These are phyloP conservation scores for Synergus itoensis DNA, from an alignment of 2,888 invertebrate genomes.

Conservation along the genomic window DNA sequence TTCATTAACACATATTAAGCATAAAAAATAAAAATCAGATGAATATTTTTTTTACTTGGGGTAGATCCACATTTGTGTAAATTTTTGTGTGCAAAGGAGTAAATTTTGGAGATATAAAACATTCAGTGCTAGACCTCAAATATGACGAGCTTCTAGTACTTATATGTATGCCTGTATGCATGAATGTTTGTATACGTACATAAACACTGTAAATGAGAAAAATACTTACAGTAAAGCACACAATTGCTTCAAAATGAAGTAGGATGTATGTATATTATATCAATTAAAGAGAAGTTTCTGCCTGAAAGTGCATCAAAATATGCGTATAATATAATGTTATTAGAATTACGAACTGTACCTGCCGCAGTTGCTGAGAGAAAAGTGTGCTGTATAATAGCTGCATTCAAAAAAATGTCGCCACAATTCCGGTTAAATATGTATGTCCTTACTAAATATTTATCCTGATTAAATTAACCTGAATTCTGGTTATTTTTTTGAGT, in stretches of 20 bases:
- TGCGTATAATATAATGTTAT: conserved; percentile 30
- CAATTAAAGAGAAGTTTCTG: conserved; percentile 18
- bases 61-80: not conserved
- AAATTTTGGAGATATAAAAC: not conserved
- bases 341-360: conserved; percentile 36
- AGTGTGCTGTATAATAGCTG: conserved; percentile 34
- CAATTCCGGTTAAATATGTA: no score
- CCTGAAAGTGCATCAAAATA: conserved; percentile 14
- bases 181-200: not conserved
- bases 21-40: not conserved
- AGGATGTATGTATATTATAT: conserved; percentile 19
- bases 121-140: not conserved
- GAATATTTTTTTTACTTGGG: not conserved
- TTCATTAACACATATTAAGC: no score
- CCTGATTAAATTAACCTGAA: no score
- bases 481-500: no score
- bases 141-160: not conserved
- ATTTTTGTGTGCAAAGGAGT: not conserved
- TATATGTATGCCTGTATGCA: not conserved
- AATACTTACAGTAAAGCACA: not conserved
- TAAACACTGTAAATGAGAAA: not conserved
- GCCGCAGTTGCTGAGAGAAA: conserved; percentile 29
- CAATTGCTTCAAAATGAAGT: not conserved
- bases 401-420: not conserved
- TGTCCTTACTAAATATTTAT: no score